Evolutionary conservation across 2,888 invertebrate genomes (phyloP).

Genomic region (Monoplex corrugatus): DNA sequence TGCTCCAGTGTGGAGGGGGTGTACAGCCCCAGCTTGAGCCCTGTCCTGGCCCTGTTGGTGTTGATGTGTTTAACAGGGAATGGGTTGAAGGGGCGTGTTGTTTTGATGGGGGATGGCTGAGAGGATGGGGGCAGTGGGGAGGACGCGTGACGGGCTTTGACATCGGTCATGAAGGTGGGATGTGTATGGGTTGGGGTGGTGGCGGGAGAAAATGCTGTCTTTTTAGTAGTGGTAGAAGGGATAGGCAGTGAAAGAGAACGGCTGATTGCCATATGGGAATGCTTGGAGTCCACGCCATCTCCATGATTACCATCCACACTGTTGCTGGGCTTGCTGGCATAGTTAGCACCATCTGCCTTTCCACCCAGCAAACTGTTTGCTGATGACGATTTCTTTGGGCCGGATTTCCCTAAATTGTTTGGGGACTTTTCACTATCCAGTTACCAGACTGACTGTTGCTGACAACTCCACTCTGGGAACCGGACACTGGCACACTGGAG

Average conservation of each 20-base stretch:
- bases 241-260: constrained; percentile 15
- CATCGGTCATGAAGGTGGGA: background rate
- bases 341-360: background rate
- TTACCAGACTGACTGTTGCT: background rate
- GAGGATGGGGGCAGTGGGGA: background rate
- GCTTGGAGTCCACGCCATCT: background rate
- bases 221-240: background rate
- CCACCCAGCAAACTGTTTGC: background rate
- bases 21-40: constrained; percentile 79
- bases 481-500: background rate
- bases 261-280: background rate
- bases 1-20: constrained; percentile 71
- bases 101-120: background rate
- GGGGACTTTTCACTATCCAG: background rate
- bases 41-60: constrained; percentile 76
- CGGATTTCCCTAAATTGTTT: background rate
- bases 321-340: background rate
- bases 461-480: background rate
- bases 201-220: background rate
- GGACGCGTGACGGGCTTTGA: background rate
- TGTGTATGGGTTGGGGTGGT: constrained; percentile 2
- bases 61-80: constrained; percentile 78
- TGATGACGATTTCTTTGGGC: too few species aligned
- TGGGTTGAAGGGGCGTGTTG: constrained; percentile 74
- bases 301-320: background rate